Evolutionary conservation across 2,888 invertebrate genomes (phyloP), one percentile per base, ranked within the genome.

Genomic region (Microplitis deprimator): DNA sequence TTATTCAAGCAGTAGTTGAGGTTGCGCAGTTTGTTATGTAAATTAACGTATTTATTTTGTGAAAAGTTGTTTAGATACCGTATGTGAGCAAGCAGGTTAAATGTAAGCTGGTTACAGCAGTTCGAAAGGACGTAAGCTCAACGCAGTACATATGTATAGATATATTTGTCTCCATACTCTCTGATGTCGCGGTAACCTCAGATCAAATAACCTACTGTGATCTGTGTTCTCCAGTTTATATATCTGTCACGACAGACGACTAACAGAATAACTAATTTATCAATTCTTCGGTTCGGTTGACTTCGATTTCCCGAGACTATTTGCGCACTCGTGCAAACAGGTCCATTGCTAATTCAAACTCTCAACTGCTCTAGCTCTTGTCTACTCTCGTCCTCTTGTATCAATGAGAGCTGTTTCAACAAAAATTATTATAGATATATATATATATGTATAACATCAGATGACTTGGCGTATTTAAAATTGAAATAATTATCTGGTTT

Each of bases 241-340:
- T 50, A 76, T 41, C 64, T 76, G 77, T 78, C 73, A 75, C 77
- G 79, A 79, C 68, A 74, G 84, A 79, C 84, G 85, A 87, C 89
- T 89, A 85, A 89, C 87, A 86, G 89, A 89, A 89, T 89, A 89
- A 88, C 88, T 89, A 89, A 89, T 89, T 89, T 89, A 89, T 89
- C 89, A 89, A 89, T 89, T 89, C 88, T 89, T 89, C 89, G 89
- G 85, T 89, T 88, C 87, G 87, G 86, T 88, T 87, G 85, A 82
- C 86, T 86, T 85, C 88, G 88, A 88, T 89, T 86, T 83, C 85
- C 82, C 79, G 83, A 81, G 82, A 83, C 85, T 88, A 87, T 88
- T 88, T 88, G 86, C 87, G 82, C 84, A 86, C 86, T 85, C 84
- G 85, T 86, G 87, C 82, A 88, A 88, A 88, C 83, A 86, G 81